phyloP scores from a whole-genome alignment of 2,888 invertebrate genomes.

The Pediacus dermestoides region DNA sequence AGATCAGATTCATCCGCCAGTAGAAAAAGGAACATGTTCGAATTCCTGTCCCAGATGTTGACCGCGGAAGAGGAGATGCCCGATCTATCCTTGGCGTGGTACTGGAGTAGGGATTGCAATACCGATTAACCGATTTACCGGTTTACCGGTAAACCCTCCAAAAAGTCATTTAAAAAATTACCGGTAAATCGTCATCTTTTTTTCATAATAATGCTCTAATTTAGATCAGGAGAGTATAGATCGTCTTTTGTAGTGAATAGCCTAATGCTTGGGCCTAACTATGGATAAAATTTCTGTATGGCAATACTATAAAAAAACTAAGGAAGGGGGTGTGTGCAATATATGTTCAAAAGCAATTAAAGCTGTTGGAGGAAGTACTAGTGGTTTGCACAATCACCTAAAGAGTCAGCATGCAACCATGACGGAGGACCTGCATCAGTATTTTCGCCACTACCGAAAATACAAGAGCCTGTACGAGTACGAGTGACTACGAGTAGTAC shows the following conservation, averaged over 20 bases:
- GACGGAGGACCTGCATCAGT: no score
- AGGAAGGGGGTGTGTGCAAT: constrained; percentile 4
- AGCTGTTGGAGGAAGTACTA: constrained; percentile 7
- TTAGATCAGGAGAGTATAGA: no score
- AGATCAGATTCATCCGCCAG: constrained; percentile 19
- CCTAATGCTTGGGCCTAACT: no score
- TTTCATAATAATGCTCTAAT: no score
- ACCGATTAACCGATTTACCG: no score
- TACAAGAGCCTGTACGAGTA: constrained; percentile 1
- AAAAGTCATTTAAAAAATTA: no score
- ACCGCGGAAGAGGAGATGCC: constrained; percentile 9
- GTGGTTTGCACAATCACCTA: constrained; percentile 9
- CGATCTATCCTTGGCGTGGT: constrained; percentile 10
- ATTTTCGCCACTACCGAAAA: no score
- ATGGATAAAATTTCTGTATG: constrained; percentile 2
- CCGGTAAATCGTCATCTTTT: no score
- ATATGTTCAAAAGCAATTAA: constrained; percentile 10
- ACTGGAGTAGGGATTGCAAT: no score
- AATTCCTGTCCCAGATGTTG: constrained; percentile 14
- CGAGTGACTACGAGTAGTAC: not conserved
- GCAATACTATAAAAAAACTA: constrained; percentile 4
- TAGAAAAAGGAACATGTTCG: constrained; percentile 18
- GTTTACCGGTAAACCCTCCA: no score
- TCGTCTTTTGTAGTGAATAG: no score
- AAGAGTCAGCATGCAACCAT: constrained; percentile 6